Base-by-base conservation (phyloP, 92 coral and sea anemone genomes). In the Zoanthus sociatus region DNA sequence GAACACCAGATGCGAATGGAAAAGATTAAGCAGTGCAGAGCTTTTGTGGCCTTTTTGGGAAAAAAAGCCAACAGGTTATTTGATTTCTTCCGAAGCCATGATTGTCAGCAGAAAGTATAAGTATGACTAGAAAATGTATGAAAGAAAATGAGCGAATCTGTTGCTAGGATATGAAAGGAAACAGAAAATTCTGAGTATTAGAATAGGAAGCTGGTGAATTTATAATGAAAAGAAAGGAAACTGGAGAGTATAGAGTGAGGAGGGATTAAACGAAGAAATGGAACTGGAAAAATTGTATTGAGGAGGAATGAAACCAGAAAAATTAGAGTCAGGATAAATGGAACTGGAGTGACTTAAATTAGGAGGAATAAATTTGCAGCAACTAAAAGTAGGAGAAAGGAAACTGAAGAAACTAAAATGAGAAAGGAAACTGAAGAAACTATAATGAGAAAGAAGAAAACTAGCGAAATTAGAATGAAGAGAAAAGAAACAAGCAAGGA, bases 31-130 rank as follows among this genome's bases (percentile, higher is more conserved):
- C 84, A 88, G 71, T 87, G 95, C 73, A 86, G 78, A 77, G 91
- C 82, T 6, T 94, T 94, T 69, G 46, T 92, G 69, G 98, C 98
- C 15, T 94, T 94, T 58, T 73, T 94, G 73, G 95, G 95, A 9
- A 86, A 89, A 86, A 92, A 86, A 32, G 76, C 97, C 79, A 92
- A 87, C 91, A 94, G 89, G 97, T 91, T 79, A 26, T 66, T 48
- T 45, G 20, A 33, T 32, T 6, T 50, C 12, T 50, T 50, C 55
- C 55, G 10, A 50, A 50, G 55, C 12, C 12, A 7, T 7, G 55
- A 7, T 11, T 50, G 55, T 50, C 42, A 50, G 12, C 4, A 7
- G 55, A 50, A 50, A 50, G 42, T 37, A 37, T 37, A 37, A 37
- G 42, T 37, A 37, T 37, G 42, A 37, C 42, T 37, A 37, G 42